phyloP scores from a whole-genome alignment of 1,140 invertebrate genomes.

The Cotesia typhae region DNA sequence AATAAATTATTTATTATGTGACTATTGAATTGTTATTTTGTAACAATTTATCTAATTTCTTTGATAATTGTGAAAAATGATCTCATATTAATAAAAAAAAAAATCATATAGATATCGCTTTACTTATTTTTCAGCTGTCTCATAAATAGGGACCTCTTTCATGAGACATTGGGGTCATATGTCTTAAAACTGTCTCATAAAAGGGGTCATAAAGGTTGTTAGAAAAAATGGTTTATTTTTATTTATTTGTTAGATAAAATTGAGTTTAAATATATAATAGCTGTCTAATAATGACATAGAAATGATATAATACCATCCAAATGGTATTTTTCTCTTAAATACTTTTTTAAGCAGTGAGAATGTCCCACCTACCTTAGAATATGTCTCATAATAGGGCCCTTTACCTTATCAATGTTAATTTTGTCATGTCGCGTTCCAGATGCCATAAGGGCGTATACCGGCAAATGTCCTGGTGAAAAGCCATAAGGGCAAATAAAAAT shows the following conservation, averaged over 20 bases:
- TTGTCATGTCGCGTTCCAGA: no score
- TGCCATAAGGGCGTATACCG: no score
- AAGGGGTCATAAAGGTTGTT: not conserved
- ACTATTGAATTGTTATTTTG: not conserved
- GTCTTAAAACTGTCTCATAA: not conserved
- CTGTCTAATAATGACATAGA: not conserved
- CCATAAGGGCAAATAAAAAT: no score
- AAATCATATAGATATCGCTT: not conserved
- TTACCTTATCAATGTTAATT: not conserved
- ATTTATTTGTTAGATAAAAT: not conserved
- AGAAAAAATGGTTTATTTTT: not conserved
- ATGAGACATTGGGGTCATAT: not conserved
- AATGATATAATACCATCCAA: not conserved
- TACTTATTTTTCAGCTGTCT: not conserved
- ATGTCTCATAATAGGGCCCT: not conserved
- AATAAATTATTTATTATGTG: not conserved
- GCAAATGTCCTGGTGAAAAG: no score
- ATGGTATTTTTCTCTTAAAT: not conserved
- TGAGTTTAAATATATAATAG: not conserved
- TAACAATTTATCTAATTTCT: not conserved
- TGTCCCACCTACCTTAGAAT: not conserved
- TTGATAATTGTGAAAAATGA: not conserved
- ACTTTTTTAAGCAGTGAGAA: not conserved
- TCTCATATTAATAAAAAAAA: conserved; percentile 1
- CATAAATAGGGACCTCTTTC: not conserved